phyloP scores from a whole-genome alignment of 2,888 invertebrate species.

The Portevinia maculata region DNA sequence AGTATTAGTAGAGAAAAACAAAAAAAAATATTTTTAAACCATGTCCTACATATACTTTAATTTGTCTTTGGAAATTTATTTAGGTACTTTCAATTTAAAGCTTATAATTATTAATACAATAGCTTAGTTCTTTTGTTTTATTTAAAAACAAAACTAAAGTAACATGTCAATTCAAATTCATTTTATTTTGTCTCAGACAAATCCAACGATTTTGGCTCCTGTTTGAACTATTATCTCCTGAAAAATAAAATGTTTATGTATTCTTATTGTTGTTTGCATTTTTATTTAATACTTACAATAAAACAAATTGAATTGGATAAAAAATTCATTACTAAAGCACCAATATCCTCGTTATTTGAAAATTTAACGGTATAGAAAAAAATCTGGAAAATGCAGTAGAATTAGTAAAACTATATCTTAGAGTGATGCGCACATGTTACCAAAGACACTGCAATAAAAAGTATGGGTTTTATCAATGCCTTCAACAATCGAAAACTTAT shows the following conservation, averaged over 20 bases:
- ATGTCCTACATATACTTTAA: too few species aligned
- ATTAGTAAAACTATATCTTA: not conserved
- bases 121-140: too few species aligned
- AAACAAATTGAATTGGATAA: not conserved
- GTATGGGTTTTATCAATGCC: slow-evolving; percentile 44
- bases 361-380: slow-evolving; percentile 25
- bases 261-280: not conserved
- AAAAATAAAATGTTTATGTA: not conserved
- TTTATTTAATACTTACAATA: slow-evolving; percentile 11
- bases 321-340: slow-evolving; percentile 6
- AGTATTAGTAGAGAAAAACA: too few species aligned
- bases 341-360: slow-evolving; percentile 4
- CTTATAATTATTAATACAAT: too few species aligned
- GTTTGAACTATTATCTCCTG: slow-evolving; percentile 6
- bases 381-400: slow-evolving; percentile 7
- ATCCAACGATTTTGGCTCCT: not conserved
- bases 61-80: too few species aligned
- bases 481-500: slow-evolving; percentile 36
- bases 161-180: not conserved
- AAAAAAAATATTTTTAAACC: too few species aligned
- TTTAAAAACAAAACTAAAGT: not conserved
- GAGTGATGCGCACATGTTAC: not conserved
- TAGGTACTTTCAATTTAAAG: too few species aligned
- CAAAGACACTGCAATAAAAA: slow-evolving; percentile 15
- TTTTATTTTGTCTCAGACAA: not conserved